Evolutionary conservation across 2,113 vertebrate genomes (phyloP).

Genomic region (Piaya cayana): DNA sequence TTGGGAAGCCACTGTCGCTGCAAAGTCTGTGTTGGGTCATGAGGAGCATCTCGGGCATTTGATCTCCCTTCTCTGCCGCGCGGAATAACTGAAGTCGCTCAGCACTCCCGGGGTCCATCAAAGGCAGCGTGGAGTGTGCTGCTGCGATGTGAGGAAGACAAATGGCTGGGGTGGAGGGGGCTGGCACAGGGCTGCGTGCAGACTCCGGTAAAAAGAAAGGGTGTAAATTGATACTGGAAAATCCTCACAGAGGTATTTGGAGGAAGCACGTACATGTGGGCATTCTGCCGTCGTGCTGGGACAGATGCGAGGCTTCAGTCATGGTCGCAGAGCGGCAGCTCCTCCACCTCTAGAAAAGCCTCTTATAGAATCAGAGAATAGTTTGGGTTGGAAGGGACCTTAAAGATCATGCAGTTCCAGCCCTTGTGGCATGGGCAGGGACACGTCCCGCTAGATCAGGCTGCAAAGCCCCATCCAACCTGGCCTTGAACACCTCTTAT

Average conservation of each 20-base stretch:
- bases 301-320: background rate
- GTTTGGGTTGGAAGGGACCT: too few relatives aligned
- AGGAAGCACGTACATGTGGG: background rate
- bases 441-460: too few relatives aligned
- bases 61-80: background rate
- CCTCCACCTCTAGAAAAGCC: background rate
- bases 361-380: too few relatives aligned
- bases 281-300: background rate
- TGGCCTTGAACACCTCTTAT: background rate
- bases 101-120: background rate
- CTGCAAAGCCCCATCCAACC: too few relatives aligned
- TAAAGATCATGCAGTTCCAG: too few relatives aligned
- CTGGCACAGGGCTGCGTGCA: background rate
- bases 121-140: accelerated
- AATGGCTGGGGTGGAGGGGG: background rate
- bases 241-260: background rate
- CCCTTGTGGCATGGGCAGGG: too few relatives aligned
- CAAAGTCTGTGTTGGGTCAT: background rate
- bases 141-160: background rate
- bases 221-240: background rate
- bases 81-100: background rate
- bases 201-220: background rate
- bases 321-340: accelerated
- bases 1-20: background rate
- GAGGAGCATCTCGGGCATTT: background rate